Evolutionary conservation across 2,797 vertebrate species (phyloP).

Genomic region (Gadopsis marmoratus): DNA sequence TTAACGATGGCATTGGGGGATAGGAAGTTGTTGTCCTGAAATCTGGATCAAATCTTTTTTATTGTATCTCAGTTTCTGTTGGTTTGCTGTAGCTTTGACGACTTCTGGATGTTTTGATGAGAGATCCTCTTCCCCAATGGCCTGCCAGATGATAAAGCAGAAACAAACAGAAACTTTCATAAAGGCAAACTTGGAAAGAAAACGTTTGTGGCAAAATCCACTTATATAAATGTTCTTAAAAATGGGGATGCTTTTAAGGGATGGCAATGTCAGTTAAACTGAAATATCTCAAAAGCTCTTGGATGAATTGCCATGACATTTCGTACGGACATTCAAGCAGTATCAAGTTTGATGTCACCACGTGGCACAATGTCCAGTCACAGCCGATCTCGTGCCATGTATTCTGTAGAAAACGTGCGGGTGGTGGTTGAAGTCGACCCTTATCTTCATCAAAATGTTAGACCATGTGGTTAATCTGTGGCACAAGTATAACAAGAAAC

Average conservation of each 20-base stretch:
- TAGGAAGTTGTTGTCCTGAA: conserved; percentile 19
- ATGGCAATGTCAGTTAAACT: neutral
- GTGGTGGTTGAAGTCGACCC: neutral
- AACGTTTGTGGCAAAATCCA: neutral
- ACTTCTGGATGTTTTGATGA: conserved; percentile 25
- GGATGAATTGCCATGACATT: neutral
- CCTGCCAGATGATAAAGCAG: conserved; percentile 39
- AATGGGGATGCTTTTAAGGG: neutral
- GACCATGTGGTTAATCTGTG: neutral
- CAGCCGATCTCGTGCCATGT: neutral
- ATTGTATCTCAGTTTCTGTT: conserved; percentile 28
- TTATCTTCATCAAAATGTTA: neutral
- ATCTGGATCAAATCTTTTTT: conserved; percentile 55
- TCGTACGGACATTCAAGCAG: neutral
- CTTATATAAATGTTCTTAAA: neutral
- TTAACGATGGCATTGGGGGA: conserved; percentile 28
- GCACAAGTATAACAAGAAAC: neutral
- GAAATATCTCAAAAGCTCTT: neutral
- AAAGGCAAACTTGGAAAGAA: conserved; percentile 28
- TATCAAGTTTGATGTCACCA: neutral
- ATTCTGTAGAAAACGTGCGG: neutral
- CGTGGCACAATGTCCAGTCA: too few species aligned
- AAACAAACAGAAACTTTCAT: conserved; percentile 19
- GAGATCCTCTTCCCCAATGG: neutral
- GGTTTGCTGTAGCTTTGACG: conserved; percentile 53